These are phyloP conservation scores for Proales similis DNA, from an alignment of 1,140 invertebrate genomes.

Conservation along the genomic window DNA sequence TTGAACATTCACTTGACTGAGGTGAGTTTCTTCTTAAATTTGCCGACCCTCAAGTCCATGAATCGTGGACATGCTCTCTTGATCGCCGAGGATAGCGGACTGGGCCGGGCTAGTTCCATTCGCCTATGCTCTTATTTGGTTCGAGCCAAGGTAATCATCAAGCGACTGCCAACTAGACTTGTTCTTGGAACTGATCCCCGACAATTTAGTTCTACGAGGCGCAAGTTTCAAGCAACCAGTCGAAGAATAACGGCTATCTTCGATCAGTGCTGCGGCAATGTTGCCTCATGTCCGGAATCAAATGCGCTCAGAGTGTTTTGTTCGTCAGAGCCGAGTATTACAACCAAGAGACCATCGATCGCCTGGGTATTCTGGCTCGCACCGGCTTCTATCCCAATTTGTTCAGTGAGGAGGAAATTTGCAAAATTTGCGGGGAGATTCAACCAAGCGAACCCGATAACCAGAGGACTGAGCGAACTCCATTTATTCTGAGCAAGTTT, in stretches of 20 bases:
- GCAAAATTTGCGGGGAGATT: slow-evolving; percentile 47
- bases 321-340: slow-evolving; percentile 39
- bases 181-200: not conserved
- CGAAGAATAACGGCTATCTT: slow-evolving; percentile 42
- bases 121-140: slow-evolving; percentile 47
- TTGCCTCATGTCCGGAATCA: slow-evolving; percentile 45
- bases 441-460: slow-evolving; percentile 49
- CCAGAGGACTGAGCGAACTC: slow-evolving; percentile 48
- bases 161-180: not conserved
- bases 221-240: slow-evolving; percentile 42
- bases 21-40: not conserved
- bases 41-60: slow-evolving; percentile 42
- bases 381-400: slow-evolving; percentile 44
- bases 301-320: slow-evolving; percentile 45
- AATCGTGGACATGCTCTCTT: slow-evolving; percentile 48
- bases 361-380: not conserved
- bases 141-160: slow-evolving; percentile 45
- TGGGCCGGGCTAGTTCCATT: slow-evolving; percentile 46
- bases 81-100: slow-evolving; percentile 44
- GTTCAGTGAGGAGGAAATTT: slow-evolving; percentile 47
- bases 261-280: slow-evolving; percentile 45
- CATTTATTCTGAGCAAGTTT: slow-evolving; percentile 47
- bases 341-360: not conserved
- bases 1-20: slow-evolving; percentile 5
- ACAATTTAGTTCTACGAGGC: slow-evolving; percentile 46